These are phyloP conservation scores for Nesospiza acunhae DNA, from an alignment of 2,113 vertebrate species.

Conservation along the genomic window DNA sequence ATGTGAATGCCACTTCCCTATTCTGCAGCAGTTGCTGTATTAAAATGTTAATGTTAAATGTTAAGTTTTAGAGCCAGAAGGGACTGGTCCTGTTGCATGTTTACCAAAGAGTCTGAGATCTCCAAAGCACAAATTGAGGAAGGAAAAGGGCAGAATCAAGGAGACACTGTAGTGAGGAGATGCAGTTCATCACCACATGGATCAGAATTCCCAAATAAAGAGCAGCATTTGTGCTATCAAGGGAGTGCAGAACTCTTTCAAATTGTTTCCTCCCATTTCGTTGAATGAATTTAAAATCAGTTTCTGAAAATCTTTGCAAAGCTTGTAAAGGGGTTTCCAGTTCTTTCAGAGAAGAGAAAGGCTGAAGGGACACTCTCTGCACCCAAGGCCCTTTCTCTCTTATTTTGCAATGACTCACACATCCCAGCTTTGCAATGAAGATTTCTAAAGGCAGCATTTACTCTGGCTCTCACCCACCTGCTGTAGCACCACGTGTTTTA, in stretches of 20 bases:
- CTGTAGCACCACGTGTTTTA: constrained; percentile 56
- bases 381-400: background rate
- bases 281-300: background rate
- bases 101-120: background rate
- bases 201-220: background rate
- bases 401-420: background rate
- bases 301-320: background rate
- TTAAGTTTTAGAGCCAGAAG: background rate
- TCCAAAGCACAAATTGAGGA: background rate
- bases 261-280: background rate
- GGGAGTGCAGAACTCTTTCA: background rate
- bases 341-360: background rate
- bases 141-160: background rate
- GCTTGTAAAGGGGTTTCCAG: background rate
- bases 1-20: background rate
- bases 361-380: background rate
- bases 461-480: background rate
- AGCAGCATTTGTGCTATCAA: background rate
- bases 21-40: background rate
- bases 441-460: background rate
- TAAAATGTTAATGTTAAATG: background rate
- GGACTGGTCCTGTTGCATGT: background rate
- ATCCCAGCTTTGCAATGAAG: background rate
- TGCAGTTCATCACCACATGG: background rate
- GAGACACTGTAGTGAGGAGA: background rate